Conservation (phyloP, 2,113 vertebrate species). For the Bubo blakistoni region DNA sequence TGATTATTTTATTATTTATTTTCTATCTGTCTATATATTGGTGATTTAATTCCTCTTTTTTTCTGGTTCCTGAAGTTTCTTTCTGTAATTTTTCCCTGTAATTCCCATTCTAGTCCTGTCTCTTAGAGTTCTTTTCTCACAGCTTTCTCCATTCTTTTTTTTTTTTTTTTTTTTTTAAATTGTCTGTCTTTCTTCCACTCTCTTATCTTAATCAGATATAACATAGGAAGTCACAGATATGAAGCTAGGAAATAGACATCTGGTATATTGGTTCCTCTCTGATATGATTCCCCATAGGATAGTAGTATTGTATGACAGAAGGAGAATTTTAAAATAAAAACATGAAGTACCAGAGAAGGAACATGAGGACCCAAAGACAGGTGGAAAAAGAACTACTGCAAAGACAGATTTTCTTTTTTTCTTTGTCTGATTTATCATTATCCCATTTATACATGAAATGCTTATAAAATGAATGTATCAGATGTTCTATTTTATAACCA, state of each 20-base stretch:
- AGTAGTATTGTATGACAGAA: background rate
- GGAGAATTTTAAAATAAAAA: background rate
- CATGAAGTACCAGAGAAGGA: background rate
- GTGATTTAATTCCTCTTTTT: background rate
- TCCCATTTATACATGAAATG: background rate
- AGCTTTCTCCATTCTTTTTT: accelerated
- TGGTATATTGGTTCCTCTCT: background rate
- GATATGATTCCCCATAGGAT: background rate
- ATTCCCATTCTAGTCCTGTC: background rate
- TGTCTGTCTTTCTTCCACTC: background rate
- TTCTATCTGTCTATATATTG: background rate
- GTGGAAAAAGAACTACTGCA: background rate
- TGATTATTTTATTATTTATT: background rate
- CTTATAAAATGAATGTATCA: background rate
- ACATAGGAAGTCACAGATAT: background rate
- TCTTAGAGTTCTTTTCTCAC: background rate
- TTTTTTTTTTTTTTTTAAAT: no score
- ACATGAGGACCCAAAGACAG: background rate
- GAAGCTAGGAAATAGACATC: background rate
- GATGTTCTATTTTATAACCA: background rate
- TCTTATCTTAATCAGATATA: background rate
- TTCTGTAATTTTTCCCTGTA: background rate
- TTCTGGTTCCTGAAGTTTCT: background rate
- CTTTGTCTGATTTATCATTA: background rate
- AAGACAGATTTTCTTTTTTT: background rate